Evolutionary conservation across 2,113 vertebrate genomes (phyloP).

Genomic region (Pelobates fuscus): DNA sequence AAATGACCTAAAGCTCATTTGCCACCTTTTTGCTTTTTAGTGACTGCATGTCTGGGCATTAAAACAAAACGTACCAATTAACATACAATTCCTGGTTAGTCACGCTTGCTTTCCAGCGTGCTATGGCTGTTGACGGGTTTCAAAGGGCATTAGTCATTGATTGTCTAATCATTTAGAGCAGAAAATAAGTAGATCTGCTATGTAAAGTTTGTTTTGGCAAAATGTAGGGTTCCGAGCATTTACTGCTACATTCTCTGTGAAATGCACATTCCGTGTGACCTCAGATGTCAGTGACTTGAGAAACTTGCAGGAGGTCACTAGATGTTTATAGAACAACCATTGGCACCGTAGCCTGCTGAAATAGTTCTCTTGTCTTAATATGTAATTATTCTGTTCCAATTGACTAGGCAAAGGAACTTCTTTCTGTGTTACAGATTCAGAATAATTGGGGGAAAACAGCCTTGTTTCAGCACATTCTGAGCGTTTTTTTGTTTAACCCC

Average conservation of each 20-base stretch:
- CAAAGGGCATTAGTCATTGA: not conserved
- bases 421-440: conserved; percentile 10
- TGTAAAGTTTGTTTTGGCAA: conserved; percentile 23
- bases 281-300: conserved; percentile 15
- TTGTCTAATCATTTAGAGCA: not conserved
- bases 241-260: conserved; percentile 17
- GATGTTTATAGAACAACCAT: conserved; percentile 30
- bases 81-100: not conserved
- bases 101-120: not conserved
- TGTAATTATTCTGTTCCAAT: conserved; percentile 36
- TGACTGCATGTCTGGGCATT: not conserved
- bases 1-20: no score
- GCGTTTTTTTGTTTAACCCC: no score
- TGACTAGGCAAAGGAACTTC: not conserved
- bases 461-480: no score
- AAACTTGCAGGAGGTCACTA: not conserved
- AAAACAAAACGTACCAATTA: not conserved
- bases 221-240: conserved; percentile 15
- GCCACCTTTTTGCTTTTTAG: no score
- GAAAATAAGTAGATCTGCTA: not conserved
- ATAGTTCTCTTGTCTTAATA: conserved; percentile 34
- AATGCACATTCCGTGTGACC: conserved; percentile 30
- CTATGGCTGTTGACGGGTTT: not conserved
- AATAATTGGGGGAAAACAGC: not conserved
- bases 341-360: conserved; percentile 20